Evolutionary conservation across 2,797 vertebrate species (phyloP).

Genomic region (Huso huso): DNA sequence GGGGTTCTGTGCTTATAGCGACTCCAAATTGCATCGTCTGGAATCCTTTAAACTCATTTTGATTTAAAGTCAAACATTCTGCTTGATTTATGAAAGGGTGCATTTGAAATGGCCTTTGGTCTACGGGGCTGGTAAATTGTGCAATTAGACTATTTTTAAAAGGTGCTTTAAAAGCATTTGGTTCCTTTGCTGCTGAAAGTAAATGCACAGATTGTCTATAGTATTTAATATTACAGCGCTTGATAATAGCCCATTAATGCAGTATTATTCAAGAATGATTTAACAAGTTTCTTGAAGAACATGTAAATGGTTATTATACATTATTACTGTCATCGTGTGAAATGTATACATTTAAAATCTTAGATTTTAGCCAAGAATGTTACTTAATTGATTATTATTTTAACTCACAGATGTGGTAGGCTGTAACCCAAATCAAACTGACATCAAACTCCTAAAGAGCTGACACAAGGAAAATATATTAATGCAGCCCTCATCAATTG

Average conservation of each 20-base stretch:
- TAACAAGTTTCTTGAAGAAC: slow-evolving; percentile 59
- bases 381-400: slow-evolving; percentile 10
- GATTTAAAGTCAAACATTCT: slow-evolving; percentile 74
- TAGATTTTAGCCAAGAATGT: slow-evolving; percentile 20
- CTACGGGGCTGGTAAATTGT: slow-evolving; percentile 81
- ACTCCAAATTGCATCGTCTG: slow-evolving; percentile 77
- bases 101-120: slow-evolving; percentile 88
- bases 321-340: slow-evolving; percentile 42
- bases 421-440: no score
- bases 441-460: no score
- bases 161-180: slow-evolving; percentile 90
- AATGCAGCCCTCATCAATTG: no score
- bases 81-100: slow-evolving; percentile 89
- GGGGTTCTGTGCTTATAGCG: slow-evolving; percentile 72
- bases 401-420: slow-evolving; percentile 7
- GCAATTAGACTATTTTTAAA: slow-evolving; percentile 87
- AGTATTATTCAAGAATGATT: slow-evolving; percentile 69
- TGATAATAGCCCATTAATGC: slow-evolving; percentile 70
- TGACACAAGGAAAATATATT: no score
- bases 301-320: slow-evolving; percentile 47
- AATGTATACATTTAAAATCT: slow-evolving; percentile 35
- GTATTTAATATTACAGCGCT: slow-evolving; percentile 72
- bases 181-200: slow-evolving; percentile 64
- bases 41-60: slow-evolving; percentile 77
- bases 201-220: slow-evolving; percentile 69